A percentile compares a stretch with the other conserved stretches of the same genome.
phyloP scores from a whole-genome alignment of 2,797 vertebrate genomes.

The Pyrrhura leucotis region DNA sequence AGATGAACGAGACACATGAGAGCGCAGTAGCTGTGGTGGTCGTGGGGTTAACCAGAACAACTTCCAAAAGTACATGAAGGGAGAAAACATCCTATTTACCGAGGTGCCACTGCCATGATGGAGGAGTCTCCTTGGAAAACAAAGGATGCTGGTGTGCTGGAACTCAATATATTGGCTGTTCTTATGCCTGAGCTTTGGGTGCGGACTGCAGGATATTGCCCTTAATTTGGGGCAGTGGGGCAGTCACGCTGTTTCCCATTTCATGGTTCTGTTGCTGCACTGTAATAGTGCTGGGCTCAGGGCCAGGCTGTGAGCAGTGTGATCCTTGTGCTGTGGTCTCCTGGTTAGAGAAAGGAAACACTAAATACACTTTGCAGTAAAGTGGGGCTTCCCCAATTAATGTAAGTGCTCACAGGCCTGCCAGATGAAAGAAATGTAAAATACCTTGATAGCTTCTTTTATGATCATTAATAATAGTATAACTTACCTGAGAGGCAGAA shows the following conservation, averaged over 20 bases:
- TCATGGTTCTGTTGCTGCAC: neutral
- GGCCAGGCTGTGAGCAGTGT: neutral
- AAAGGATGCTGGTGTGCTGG: neutral
- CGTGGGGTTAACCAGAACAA: neutral
- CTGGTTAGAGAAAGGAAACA: neutral
- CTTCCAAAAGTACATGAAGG: neutral
- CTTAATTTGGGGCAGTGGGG: rapidly evolving
- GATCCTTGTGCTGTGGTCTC: rapidly evolving
- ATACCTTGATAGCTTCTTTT: constrained; percentile 55
- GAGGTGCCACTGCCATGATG: rapidly evolving
- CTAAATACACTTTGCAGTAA: constrained; percentile 23
- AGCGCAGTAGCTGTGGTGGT: neutral
- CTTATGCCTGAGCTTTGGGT: rapidly evolving
- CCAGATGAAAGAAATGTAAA: constrained; percentile 71
- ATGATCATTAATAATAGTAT: constrained; percentile 58
- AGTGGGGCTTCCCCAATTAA: constrained; percentile 60
- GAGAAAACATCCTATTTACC: neutral
- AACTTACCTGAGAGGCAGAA: constrained; percentile 54
- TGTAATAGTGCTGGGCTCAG: rapidly evolving
- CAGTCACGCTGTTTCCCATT: rapidly evolving
- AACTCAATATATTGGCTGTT: rapidly evolving
- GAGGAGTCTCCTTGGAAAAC: neutral
- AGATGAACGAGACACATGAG: neutral
- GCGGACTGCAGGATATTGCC: neutral
- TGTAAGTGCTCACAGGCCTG: neutral